A percentile compares a stretch with the other conserved stretches of the same genome.
Evolutionary conservation across 2,113 vertebrate species (phyloP).

Genomic region (Saguinus imperator): DNA sequence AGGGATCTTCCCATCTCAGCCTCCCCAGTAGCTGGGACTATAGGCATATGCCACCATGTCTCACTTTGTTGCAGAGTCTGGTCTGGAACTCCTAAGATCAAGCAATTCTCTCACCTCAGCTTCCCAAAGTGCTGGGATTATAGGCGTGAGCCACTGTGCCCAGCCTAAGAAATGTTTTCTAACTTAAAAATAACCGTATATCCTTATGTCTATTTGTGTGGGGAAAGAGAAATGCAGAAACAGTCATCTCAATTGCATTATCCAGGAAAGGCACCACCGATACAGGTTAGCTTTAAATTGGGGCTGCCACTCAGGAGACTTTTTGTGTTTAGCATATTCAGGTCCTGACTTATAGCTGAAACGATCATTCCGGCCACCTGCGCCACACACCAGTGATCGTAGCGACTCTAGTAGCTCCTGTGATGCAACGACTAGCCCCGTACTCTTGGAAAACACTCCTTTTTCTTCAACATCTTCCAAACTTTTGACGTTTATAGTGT

Average conservation of each 20-base stretch:
- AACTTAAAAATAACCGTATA: not conserved
- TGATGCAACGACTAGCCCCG: not conserved
- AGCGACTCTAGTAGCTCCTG: accelerated
- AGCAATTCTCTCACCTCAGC: too few species aligned
- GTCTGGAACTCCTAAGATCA: too few species aligned
- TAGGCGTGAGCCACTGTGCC: too few species aligned
- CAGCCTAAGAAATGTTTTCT: not conserved
- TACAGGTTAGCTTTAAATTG: not conserved
- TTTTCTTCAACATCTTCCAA: not conserved
- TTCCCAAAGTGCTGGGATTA: too few species aligned
- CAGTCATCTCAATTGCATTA: not conserved
- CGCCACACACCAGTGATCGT: not conserved
- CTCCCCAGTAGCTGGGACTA: too few species aligned
- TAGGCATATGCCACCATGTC: too few species aligned
- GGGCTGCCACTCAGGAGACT: not conserved
- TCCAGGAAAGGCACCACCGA: not conserved
- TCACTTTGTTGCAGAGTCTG: too few species aligned
- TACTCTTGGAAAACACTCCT: not conserved
- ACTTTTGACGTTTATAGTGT: not conserved
- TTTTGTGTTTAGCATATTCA: not conserved
- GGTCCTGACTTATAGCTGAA: not conserved
- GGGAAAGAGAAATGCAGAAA: not conserved
- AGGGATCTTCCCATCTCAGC: too few species aligned
- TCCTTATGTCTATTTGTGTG: not conserved
- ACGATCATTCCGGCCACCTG: not conserved